phyloP scores from a whole-genome alignment of 2,797 vertebrate genomes.

The Hippocampus kuda region DNA sequence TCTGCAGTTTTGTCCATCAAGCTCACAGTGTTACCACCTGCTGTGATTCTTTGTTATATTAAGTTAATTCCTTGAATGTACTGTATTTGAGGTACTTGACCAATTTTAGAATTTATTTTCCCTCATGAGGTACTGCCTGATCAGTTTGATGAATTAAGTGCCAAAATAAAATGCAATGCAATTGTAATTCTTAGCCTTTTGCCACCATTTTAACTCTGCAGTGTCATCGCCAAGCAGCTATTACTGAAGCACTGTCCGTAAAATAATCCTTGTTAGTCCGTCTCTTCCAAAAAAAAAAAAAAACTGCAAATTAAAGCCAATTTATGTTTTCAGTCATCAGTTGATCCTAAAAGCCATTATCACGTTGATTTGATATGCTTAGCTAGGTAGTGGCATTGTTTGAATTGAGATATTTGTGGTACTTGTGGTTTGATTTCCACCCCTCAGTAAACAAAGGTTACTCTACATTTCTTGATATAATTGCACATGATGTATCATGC shows the following conservation, averaged over 20 bases:
- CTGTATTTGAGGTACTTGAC: not conserved
- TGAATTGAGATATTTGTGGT: not conserved
- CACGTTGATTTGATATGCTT: not conserved
- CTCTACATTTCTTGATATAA: not conserved
- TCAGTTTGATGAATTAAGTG: not conserved
- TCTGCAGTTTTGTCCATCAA: not conserved
- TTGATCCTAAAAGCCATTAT: not conserved
- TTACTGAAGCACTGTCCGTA: not conserved
- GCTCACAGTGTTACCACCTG: not conserved
- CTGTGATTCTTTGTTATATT: not conserved
- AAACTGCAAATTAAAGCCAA: not conserved
- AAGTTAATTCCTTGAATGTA: constrained; percentile 2
- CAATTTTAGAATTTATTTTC: not conserved
- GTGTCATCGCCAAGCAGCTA: not conserved
- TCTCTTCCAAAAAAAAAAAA: not conserved
- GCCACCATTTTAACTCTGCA: not conserved
- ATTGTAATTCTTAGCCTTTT: not conserved
- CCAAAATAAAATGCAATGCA: not conserved
- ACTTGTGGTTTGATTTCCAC: not conserved
- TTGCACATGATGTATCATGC: not conserved
- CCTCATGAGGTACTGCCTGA: not conserved
- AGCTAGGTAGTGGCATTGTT: not conserved
- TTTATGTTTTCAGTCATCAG: not conserved
- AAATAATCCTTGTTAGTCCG: not conserved
- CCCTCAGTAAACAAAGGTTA: not conserved